phyloP scores from a whole-genome alignment of 2,888 invertebrate genomes.

The Eupithecia exiguata region DNA sequence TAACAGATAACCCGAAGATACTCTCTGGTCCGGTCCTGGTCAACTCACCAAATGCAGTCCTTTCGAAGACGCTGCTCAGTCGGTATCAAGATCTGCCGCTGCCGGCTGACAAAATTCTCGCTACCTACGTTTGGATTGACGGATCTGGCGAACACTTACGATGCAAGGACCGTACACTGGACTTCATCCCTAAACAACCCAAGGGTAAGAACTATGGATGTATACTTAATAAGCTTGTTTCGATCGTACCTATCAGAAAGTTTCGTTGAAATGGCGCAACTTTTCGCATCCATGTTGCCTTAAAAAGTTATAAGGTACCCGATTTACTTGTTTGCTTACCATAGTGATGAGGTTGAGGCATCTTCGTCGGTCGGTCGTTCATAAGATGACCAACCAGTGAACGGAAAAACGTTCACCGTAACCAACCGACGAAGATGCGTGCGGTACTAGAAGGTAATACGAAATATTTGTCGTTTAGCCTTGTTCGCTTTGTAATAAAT shows the following conservation, averaged over 20 bases:
- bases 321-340: constrained; percentile 3
- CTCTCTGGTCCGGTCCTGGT: constrained; percentile 78
- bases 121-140: constrained; percentile 97
- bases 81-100: constrained; percentile 91
- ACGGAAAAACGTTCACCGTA: too few relatives aligned
- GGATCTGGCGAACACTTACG: constrained; percentile 94
- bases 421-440: too few relatives aligned
- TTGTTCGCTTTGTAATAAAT: neutral
- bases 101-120: constrained; percentile 90
- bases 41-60: constrained; percentile 92
- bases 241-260: neutral
- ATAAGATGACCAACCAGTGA: too few relatives aligned
- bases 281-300: constrained; percentile 1
- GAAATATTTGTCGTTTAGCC: neutral
- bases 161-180: constrained; percentile 94
- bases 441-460: neutral
- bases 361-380: neutral
- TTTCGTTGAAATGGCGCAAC: neutral
- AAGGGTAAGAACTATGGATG: constrained; percentile 84
- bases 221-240: neutral
- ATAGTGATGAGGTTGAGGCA: neutral
- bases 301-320: neutral
- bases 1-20: constrained; percentile 78
- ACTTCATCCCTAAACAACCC: constrained; percentile 90
- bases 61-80: constrained; percentile 89